Evolutionary conservation across 2,888 invertebrate species (phyloP), one percentile per base, ranked within the genome.

Genomic region (Megastigmus dorsalis): DNA sequence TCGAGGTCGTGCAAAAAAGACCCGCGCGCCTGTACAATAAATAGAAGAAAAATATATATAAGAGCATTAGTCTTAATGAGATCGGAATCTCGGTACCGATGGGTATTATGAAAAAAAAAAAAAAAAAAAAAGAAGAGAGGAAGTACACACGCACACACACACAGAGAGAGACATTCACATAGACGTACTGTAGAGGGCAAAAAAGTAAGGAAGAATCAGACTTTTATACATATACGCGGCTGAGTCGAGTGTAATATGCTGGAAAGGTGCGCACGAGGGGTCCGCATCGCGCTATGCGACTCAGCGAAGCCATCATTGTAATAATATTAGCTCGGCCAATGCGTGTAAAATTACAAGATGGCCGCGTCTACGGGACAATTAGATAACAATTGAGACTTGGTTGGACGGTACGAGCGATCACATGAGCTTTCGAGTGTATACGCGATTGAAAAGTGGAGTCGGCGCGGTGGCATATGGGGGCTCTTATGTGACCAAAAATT

Each of bases 281-380:
- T n/a, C n/a, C 83, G 81, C 5, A 4, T n/a, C n/a, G 38, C 10
- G n/a, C 38, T 50, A 2, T 23, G 5, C 18, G 28, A n/a, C n/a
- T n/a, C 54, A 41, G 54, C 26, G 10, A n/a, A 23, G 59, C 10
- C 50, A 30, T 67, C 45, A 33, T 66, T 74, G 55, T 57, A 68
- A 41, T 80, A 82, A 84, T 84, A 84, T 85, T 83, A 82, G 84
- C 82, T 82, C 81, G 5, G 81, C 83, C 84, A 83, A 84, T 82
- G 82, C 84, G 83, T 84, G 83, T 84, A 84, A 85, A 85, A 84
- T 85, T 13, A 23, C 50, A 33, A 52, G 84, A n/a, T n/a, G n/a
- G n/a, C n/a, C n/a, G n/a, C n/a, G n/a, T n/a, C n/a, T n/a, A 78
- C 75, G 82, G n/a, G 84, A 85, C 85, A 86, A 86, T 86, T 85